phyloP scores from a whole-genome alignment of 2,888 invertebrate genomes.

The Perithous albicinctus region DNA sequence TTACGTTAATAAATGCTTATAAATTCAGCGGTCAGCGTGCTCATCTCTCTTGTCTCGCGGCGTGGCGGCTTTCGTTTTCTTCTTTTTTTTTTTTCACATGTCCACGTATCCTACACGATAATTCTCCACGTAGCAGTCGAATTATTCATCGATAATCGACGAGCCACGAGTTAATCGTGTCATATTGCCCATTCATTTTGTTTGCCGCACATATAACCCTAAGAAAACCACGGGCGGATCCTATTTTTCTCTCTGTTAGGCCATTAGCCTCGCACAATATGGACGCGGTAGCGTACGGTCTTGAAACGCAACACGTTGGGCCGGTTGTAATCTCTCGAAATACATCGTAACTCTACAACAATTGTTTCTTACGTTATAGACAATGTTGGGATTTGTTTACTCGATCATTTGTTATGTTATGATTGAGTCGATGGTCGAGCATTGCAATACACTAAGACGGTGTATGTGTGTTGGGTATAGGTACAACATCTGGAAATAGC shows the following conservation, averaged over 20 bases:
- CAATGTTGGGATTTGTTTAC: background rate
- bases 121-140: background rate
- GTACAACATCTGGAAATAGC: conserved; percentile 72
- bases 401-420: conserved; percentile 6
- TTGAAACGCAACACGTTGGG: conserved; percentile 69
- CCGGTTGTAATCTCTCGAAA: conserved; percentile 31
- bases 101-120: background rate
- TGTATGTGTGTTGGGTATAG: conserved; percentile 38
- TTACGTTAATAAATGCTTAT: conserved; percentile 26
- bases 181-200: background rate
- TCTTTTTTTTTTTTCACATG: conserved; percentile 19
- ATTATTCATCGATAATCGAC: background rate
- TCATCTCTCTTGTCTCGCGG: conserved; percentile 60
- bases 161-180: background rate
- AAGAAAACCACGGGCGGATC: conserved; percentile 52
- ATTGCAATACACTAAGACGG: background rate
- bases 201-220: background rate
- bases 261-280: conserved; percentile 71
- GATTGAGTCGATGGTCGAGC: background rate
- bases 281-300: conserved; percentile 64
- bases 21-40: conserved; percentile 71
- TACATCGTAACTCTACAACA: conserved; percentile 3
- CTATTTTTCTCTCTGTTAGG: conserved; percentile 56
- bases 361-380: background rate
- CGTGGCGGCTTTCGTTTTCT: conserved; percentile 70